Evolutionary conservation across 2,797 vertebrate genomes (phyloP), one percentile per base, ranked within the genome.

Genomic region (Nannoperca australis): DNA sequence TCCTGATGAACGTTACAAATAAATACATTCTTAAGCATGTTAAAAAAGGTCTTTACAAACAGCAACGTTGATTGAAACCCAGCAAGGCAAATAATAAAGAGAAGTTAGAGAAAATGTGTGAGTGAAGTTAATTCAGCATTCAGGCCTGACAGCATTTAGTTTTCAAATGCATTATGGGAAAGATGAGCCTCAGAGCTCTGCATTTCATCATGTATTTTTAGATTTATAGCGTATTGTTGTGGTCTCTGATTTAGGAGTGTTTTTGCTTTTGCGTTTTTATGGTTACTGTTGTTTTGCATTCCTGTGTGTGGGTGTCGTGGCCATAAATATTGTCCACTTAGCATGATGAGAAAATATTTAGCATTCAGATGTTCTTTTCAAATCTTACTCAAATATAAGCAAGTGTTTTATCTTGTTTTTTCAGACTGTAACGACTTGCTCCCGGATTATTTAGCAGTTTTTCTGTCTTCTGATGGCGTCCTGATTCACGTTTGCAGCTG

Each of bases 251-350:
- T 81, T 74, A 60, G 11, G 4, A 49, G 32, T 68, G 5, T 27
- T 64, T 80, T 70, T 80, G 14, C 44, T 67, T 59, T 59, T 54
- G 5, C 10, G 34, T 80, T 70, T 55, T 83, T 87, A 81, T 73
- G 81, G 71, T 72, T 64, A 11, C 50, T 66, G 18, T 63, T 70
- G 34, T 76, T 70, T 70, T 51, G 45, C 40, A 56, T 69, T 47
- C 67, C 38, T 54, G 47, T 54, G 64, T 15, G 64, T 69, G 65
- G 38, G 55, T 51, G 50, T 45, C 1, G 5, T 11, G 20, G 9
- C 38, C 30, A 32, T 54, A 59, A 81, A 49, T 51, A 36, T 74
- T 75, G 14, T 65, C 17, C 15, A 36, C 45, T 44, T 38, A 47
- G 22, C 22, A 49, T 38, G 55, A 56, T n/a, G 17, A 22, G 1